These are phyloP conservation scores for Vidua macroura DNA, from an alignment of 2,113 vertebrate genomes.

Conservation along the genomic window DNA sequence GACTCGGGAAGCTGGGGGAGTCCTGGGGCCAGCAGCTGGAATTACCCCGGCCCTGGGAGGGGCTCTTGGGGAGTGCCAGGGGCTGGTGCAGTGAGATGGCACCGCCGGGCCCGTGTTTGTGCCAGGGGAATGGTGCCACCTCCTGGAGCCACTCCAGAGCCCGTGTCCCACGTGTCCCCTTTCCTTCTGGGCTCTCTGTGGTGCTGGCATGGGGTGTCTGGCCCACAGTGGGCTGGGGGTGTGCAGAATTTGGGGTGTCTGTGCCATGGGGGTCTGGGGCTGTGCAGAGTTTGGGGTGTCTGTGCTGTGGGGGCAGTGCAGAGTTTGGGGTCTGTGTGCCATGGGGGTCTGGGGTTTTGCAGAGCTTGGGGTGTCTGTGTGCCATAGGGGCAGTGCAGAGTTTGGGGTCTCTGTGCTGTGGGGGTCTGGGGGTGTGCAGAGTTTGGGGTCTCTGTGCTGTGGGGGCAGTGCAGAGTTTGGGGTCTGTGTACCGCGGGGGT, in stretches of 20 bases:
- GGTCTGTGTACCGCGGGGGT: too few species aligned
- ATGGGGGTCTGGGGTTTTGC: too few species aligned
- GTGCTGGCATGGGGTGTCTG: rapidly evolving
- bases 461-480: not conserved
- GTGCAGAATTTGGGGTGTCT: not conserved
- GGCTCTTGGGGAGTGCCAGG: not conserved
- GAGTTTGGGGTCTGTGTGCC: not conserved
- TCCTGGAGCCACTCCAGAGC: not conserved
- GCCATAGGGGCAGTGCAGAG: not conserved
- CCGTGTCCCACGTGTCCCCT: not conserved
- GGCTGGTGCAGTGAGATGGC: rapidly evolving
- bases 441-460: not conserved
- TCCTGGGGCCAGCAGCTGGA: not conserved
- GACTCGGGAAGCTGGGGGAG: rapidly evolving
- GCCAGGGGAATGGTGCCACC: not conserved
- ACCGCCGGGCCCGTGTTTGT: not conserved
- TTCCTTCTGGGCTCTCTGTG: not conserved
- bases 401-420: not conserved
- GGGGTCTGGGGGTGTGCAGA: too few species aligned
- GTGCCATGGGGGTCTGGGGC: not conserved
- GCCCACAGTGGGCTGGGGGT: not conserved
- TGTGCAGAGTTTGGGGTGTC: too few species aligned
- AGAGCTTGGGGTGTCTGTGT: not conserved
- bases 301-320: not conserved
- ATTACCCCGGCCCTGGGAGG: not conserved